These are phyloP conservation scores for Phyllotreta striolata DNA, from an alignment of 2,888 invertebrate genomes.

Conservation along the genomic window DNA sequence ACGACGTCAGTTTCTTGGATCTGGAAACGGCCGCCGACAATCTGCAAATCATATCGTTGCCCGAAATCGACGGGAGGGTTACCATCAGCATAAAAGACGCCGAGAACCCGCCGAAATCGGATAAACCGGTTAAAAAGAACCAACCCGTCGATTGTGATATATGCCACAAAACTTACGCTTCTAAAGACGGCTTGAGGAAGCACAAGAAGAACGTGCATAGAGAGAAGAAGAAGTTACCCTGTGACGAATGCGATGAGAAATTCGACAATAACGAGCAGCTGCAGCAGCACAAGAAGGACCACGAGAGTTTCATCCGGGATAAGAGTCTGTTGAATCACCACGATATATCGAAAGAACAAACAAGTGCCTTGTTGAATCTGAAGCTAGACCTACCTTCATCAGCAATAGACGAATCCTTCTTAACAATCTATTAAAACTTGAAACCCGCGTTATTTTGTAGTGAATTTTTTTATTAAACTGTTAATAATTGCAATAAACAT, in stretches of 20 bases:
- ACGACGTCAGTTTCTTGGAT: slow-evolving; percentile 43
- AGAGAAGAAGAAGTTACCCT: slow-evolving; percentile 67
- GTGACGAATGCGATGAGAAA: slow-evolving; percentile 66
- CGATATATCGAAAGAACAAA: slow-evolving; percentile 24
- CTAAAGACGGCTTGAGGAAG: slow-evolving; percentile 55
- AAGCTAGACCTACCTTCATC: slow-evolving; percentile 31
- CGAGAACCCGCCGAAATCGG: background rate
- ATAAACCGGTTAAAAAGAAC: slow-evolving; percentile 14
- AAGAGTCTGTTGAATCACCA: background rate
- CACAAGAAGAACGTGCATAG: slow-evolving; percentile 63
- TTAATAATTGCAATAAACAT: too few species aligned
- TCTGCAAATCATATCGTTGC: slow-evolving; percentile 31
- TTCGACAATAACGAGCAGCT: slow-evolving; percentile 68
- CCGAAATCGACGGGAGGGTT: slow-evolving; percentile 19
- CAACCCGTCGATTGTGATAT: slow-evolving; percentile 52
- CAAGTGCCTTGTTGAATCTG: slow-evolving; percentile 34
- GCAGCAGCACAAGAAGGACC: slow-evolving; percentile 67
- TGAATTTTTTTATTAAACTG: too few species aligned
- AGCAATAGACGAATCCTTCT: slow-evolving; percentile 29
- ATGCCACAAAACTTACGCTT: slow-evolving; percentile 55
- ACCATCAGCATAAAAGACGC: slow-evolving; percentile 16
- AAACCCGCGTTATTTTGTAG: too few species aligned
- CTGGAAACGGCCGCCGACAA: slow-evolving; percentile 30
- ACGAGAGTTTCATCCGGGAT: slow-evolving; percentile 58
- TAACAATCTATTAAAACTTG: background rate